Evolutionary conservation across 2,797 vertebrate genomes (phyloP).

Genomic region (Scolopax rusticola): DNA sequence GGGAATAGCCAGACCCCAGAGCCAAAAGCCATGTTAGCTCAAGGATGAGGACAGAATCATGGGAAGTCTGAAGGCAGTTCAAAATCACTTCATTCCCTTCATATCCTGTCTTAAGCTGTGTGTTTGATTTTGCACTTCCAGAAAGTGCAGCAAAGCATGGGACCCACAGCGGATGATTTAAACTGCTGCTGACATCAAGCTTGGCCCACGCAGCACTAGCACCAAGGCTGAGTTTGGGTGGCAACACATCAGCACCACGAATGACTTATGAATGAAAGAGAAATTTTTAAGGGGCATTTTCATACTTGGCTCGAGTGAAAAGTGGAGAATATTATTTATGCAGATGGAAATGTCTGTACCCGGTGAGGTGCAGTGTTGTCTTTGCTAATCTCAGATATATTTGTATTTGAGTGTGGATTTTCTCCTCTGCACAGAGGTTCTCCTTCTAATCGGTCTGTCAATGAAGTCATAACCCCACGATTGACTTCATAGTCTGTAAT

Average conservation of each 20-base stretch:
- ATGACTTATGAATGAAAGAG: neutral
- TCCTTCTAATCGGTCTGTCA: neutral
- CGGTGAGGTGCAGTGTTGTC: constrained; percentile 29
- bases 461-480: constrained; percentile 14
- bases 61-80: neutral
- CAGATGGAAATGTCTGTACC: neutral
- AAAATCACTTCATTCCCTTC: constrained; percentile 34
- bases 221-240: neutral
- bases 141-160: neutral
- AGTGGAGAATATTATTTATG: constrained; percentile 21
- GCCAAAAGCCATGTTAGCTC: neutral
- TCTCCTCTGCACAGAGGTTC: neutral
- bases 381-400: constrained; percentile 42
- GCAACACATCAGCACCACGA: neutral
- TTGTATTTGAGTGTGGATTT: constrained; percentile 27
- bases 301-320: neutral
- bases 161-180: neutral
- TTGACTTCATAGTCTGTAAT: constrained; percentile 16
- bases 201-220: neutral
- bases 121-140: neutral
- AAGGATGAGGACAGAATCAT: neutral
- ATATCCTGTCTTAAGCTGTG: constrained; percentile 17
- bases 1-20: neutral
- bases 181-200: constrained; percentile 1
- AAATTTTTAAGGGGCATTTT: constrained; percentile 24